phyloP scores from a whole-genome alignment of 1,140 invertebrate species.

The Mya arenaria region DNA sequence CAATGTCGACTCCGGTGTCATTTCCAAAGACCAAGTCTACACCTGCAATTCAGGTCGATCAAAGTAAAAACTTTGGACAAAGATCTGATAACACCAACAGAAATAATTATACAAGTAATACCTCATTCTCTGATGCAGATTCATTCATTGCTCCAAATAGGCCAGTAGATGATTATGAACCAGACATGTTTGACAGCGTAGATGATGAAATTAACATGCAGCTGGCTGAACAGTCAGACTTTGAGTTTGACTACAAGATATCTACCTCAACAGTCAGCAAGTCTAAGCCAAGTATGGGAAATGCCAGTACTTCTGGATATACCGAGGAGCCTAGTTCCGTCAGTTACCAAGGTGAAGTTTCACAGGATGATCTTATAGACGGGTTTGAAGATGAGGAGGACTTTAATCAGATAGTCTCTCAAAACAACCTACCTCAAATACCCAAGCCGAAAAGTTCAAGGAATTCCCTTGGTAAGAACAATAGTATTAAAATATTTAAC shows the following conservation, averaged over 20 bases:
- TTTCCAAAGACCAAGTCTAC: conserved; percentile 52
- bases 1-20: conserved; percentile 20
- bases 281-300: not conserved
- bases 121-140: not conserved
- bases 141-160: not conserved
- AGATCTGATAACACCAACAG: not conserved
- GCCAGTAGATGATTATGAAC: not conserved
- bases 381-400: conserved; percentile 60
- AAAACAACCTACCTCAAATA: conserved; percentile 30
- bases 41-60: not conserved
- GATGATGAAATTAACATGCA: conserved; percentile 47
- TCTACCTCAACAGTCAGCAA: conserved; percentile 39
- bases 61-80: not conserved
- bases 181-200: conserved; percentile 49
- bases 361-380: conserved; percentile 57
- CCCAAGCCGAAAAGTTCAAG: conserved; percentile 10
- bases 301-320: not conserved
- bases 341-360: not conserved
- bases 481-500: too few relatives aligned
- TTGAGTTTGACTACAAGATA: conserved; percentile 63
- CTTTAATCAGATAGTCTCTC: conserved; percentile 45
- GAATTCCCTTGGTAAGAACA: conserved; percentile 18
- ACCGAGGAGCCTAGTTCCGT: not conserved
- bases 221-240: conserved; percentile 46
- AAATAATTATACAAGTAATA: not conserved